Base-by-base conservation (phyloP, 2,113 vertebrate genomes). In the Rhea pennata region DNA sequence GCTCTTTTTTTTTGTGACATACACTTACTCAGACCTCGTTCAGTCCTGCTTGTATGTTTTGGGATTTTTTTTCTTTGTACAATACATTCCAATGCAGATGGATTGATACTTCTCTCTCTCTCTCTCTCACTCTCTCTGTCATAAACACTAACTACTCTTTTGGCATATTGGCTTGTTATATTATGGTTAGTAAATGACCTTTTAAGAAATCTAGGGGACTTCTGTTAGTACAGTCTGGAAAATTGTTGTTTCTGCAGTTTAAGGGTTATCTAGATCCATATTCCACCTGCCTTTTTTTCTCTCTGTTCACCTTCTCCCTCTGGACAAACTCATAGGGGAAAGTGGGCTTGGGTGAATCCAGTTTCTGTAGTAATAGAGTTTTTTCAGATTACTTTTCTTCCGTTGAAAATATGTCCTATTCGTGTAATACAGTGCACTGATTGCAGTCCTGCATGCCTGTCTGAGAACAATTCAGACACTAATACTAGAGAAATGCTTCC, bases 1-100 rank as follows among this genome's bases (percentile, higher is more conserved):
- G 22, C 36, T 50, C 29, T 42, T 29, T 33, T 39, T 33, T 23
- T 33, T 2, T 6, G 5, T 44, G 76, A 65, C n/a, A 13, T 56
- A 40, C 61, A 8, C 36, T 42, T 26, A 5, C 11, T 24, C 15
- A 39, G 46, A 40, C 64, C 16, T 48, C 53, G 20, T 58, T 84
- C 8, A 1, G 31, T 27, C 54, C 70, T 31, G 17, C 11, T 53
- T 5, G 4, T 1, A 0, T 33, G 17, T 6, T 72, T 48, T 67
- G n/a, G 26, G 69, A 4, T 20, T 5, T 6, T 53, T 36, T 17
- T 1, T 42, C 9, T 85, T 83, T 74, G 19, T 13, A 22, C 23
- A 31, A 9, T 7, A 13, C 0, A 0, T 66, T 56, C 56, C 17
- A n/a, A 14, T 10, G 23, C 4, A 22, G 51, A 36, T 51, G 48